Base-by-base conservation (phyloP, 2,888 invertebrate genomes). In the Ophion ellenae region DNA sequence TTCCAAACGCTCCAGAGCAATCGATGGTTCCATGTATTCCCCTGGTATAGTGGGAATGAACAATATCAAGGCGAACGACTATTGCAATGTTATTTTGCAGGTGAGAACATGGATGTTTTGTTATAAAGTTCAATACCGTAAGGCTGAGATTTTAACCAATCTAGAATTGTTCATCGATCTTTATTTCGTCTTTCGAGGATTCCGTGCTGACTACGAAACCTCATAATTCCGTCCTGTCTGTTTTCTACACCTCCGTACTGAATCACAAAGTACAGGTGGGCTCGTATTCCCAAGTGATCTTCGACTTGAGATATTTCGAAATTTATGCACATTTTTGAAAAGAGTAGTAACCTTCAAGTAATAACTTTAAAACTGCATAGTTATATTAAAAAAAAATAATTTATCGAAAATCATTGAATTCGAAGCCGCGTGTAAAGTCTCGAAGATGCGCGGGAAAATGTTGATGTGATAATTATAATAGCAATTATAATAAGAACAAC, bases 61-160 rank as follows among this genome's bases (percentile, higher is more conserved):
- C 93, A 99, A 99, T 94, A 99, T 99, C 90, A 99, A 99, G 95
- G 99, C 99, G 4, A 99, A 99, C 94, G 99, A 99, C 94, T 99
- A 99, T 93, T 99, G 99, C 94, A 99, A 99, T 95, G 99, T 99
- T 71, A 98, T 99, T 81, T 95, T 99, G 80, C 98, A 98, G 96
- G 98, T 98, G 94, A 94, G 92, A 88, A 63, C 14, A 2, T 53
- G 14, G 17, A 53, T 14, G 53, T 53, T 53, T 17, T 14, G 17
- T 53, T 53, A 53, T 17, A 14, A 53, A 53, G 17, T 53, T 53
- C 14, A 17, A 32, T 4, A 32, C 32, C 32, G 32, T 32, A 32
- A 32, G 32, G 4, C 32, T 17, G 11, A 53, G 2, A 47, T 47
- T 47, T 47, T 4, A 2, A 0, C 32, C 32, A 2, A 32, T 32